Base-by-base conservation (phyloP, 1,140 invertebrate genomes). In the Latrodectus geometricus region DNA sequence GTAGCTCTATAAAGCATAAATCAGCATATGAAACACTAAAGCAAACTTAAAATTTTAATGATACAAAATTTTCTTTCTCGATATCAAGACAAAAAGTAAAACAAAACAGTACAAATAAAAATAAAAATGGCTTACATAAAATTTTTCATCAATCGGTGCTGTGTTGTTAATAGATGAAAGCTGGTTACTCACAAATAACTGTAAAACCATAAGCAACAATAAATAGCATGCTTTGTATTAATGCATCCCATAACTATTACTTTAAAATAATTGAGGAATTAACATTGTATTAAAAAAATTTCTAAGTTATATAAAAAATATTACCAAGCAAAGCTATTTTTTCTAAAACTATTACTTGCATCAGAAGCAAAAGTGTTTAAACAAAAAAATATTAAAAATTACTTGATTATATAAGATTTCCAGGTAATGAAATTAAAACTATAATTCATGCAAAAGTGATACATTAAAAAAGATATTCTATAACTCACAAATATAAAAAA, bases 111-210 rank as follows among this genome's bases (percentile, higher is more conserved):
- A 48, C 17, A 17, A 52, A 54, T 54, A 61, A 72, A 56, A 52
- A 72, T 20, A 70, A 54, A 73, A 75, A 54, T 75, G n/a, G 23
- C 83, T 86, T 86, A 86, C 83, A 78, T 61, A 86, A 76, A 20
- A 48, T 86, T 77, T 86, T 35, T 86, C 83, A 86, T 86, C 83
- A 86, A 86, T 56, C 17, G 83, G 21, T 61, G 68, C 15, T 23
- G 83, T 61, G 23, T 66, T 56, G 65, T 20, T 78, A 86, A 77
- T 78, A 54, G 74, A 52, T n/a, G 83, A 70, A 65, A 70, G 20
- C 83, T 86, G 83, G 83, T 72, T 86, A 86, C 23, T 86, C 83
- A 84, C 61, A 86, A 86, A 76, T 74, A 84, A 86, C 83, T 86
- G 83, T 77, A 86, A 86, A 56, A 84, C 21, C 52, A 82, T 74